These are phyloP conservation scores for Centrocercus urophasianus DNA, from an alignment of 2,113 vertebrate genomes.

Conservation along the genomic window DNA sequence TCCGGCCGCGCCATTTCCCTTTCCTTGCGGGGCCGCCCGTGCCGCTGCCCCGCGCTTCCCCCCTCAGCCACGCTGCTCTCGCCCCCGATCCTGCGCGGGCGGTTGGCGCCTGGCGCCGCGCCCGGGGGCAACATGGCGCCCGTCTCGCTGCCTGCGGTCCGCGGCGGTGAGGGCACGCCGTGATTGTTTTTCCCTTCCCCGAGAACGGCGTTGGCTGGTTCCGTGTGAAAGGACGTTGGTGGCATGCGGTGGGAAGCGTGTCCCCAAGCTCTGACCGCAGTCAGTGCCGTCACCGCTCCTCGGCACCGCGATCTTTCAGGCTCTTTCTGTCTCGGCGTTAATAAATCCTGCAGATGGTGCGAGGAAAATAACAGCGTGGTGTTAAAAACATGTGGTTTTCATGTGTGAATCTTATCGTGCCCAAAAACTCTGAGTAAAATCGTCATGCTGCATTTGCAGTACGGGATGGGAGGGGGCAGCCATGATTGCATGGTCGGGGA, in stretches of 20 bases:
- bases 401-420: too few relatives aligned
- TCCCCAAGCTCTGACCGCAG: neutral
- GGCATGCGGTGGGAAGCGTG: neutral
- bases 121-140: neutral
- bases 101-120: too few relatives aligned
- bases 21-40: neutral
- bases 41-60: too few relatives aligned
- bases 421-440: neutral
- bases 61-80: too few relatives aligned
- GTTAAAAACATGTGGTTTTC: neutral
- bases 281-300: neutral
- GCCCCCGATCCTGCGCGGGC: neutral
- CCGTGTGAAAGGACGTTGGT: neutral
- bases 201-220: neutral
- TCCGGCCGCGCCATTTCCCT: neutral
- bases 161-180: neutral
- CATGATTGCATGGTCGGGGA: neutral
- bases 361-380: rapidly evolving
- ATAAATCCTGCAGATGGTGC: too few relatives aligned
- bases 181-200: neutral
- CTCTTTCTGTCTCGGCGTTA: rapidly evolving
- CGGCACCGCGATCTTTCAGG: neutral
- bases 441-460: neutral
- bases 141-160: neutral
- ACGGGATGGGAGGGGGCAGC: neutral